Base-by-base conservation (phyloP, 1,140 invertebrate genomes). In the Caerostris extrusa region DNA sequence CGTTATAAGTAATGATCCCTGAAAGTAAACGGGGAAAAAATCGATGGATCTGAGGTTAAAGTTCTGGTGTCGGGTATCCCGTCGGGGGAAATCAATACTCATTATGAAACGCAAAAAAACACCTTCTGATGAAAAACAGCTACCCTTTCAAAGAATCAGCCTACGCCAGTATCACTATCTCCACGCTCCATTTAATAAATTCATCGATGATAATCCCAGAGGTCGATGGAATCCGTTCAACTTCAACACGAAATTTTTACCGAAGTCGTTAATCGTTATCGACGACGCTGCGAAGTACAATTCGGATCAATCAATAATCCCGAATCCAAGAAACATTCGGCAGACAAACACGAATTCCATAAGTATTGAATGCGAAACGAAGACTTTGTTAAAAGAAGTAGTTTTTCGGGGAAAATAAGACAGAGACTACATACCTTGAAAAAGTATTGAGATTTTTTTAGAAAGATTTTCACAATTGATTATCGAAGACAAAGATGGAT, bases 251-350 rank as follows among this genome's bases (percentile, higher is more conserved):
- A 67, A 67, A 67, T 67, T 67, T 67, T n/a, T 6, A 67, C 61
- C 14, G 61, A 67, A 67, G 61, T 67, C 61, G 61, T 67, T 67
- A 67, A 67, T 67, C 61, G 61, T 67, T 67, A 67, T 67, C 61
- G 61, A n/a, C 61, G 61, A 67, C 61, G 61, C 61, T 67, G 61
- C 61, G 61, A 67, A 67, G n/a, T 67, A 67, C 61, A n/a, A 14
- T 17, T 67, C 61, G 61, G 61, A 6, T 67, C 61, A 67, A 67
- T 67, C 61, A 67, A 67, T 67, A 67, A 67, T 67, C 61, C 14
- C 5, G 17, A 67, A 67, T 67, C 14, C 61, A 17, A 67, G 61
- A 67, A 67, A 67, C 34, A 34, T 67, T 12, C 61, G 61, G 34
- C 61, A 67, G 61, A 67, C 14, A 67, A n/a, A 67, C 61, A 67